Evolutionary conservation across 2,113 vertebrate genomes (phyloP).

Genomic region (Tamias sibiricus): DNA sequence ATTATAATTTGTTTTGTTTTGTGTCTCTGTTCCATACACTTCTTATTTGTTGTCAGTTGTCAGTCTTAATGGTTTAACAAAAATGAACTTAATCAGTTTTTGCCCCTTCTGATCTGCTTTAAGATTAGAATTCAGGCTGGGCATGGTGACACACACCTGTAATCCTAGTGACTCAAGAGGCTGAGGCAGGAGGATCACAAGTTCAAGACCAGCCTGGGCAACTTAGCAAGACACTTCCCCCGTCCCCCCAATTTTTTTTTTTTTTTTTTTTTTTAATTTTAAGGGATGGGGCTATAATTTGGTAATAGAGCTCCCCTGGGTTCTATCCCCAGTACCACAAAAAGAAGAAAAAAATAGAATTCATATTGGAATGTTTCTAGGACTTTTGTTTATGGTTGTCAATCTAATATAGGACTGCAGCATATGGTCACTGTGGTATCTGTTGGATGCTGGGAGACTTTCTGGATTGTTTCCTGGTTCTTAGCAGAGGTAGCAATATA

Average conservation of each 20-base stretch:
- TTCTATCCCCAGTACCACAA: too few species aligned
- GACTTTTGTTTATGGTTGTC: not conserved
- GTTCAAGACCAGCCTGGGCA: too few species aligned
- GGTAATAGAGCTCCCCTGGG: too few species aligned
- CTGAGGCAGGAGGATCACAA: too few species aligned
- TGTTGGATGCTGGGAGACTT: not conserved
- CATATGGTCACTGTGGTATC: not conserved
- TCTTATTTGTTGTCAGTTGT: not conserved
- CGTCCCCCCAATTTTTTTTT: too few species aligned
- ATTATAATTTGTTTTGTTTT: not conserved
- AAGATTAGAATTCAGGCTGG: conserved; percentile 18
- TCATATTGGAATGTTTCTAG: not conserved
- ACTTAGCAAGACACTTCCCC: too few species aligned
- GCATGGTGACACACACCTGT: too few species aligned
- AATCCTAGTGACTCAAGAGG: too few species aligned
- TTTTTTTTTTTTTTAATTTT: too few species aligned
- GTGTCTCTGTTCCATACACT: not conserved
- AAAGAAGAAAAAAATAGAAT: not conserved
- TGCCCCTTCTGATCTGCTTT: not conserved
- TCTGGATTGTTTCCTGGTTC: not conserved
- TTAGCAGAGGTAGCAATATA: not conserved
- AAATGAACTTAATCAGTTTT: not conserved
- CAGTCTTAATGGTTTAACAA: not conserved
- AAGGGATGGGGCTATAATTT: too few species aligned
- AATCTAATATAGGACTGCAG: not conserved